Conservation (phyloP, 2,797 vertebrate species). For the Dallia pectoralis region DNA sequence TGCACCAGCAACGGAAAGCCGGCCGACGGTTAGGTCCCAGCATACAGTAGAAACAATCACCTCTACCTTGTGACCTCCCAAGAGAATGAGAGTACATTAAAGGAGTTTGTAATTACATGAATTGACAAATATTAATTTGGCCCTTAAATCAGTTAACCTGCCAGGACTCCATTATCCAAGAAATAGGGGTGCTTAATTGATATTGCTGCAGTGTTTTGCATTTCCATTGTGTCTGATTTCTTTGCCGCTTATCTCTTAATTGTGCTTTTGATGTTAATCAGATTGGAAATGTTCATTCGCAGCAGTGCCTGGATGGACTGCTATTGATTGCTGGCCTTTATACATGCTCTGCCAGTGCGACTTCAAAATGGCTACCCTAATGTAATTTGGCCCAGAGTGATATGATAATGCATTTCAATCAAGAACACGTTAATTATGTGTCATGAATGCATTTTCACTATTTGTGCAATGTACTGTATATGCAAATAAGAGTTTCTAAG, state of each 20-base stretch:
- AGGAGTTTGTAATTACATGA: slow-evolving; percentile 54
- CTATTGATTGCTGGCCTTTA: slow-evolving; percentile 50
- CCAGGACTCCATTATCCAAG: slow-evolving; percentile 53
- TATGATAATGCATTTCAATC: slow-evolving; percentile 48
- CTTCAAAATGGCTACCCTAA: slow-evolving; percentile 45
- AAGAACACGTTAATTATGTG: slow-evolving; percentile 27
- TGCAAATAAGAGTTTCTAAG: slow-evolving; percentile 29
- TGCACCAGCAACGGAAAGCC: not conserved
- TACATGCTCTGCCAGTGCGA: slow-evolving; percentile 21
- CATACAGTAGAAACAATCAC: slow-evolving; percentile 18
- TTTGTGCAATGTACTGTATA: slow-evolving; percentile 25
- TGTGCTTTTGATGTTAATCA: slow-evolving; percentile 67
- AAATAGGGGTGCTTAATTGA: slow-evolving; percentile 59
- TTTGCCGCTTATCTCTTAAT: slow-evolving; percentile 68
- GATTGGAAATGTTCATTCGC: slow-evolving; percentile 64
- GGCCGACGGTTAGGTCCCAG: slow-evolving; percentile 1
- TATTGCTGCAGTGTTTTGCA: slow-evolving; percentile 62
- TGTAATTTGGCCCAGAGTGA: slow-evolving; percentile 36
- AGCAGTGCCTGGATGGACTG: slow-evolving; percentile 38
- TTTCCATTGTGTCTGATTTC: slow-evolving; percentile 65
- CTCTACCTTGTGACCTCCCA: slow-evolving; percentile 41
- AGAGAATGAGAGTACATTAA: slow-evolving; percentile 35
- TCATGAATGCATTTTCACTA: slow-evolving; percentile 24
- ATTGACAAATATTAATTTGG: slow-evolving; percentile 54
- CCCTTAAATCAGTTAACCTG: slow-evolving; percentile 53